Percentiles rank a stretch among this genome's conserved stretches.
phyloP scores from a whole-genome alignment of 2,113 vertebrate species.

The Callocephalon fimbriatum region DNA sequence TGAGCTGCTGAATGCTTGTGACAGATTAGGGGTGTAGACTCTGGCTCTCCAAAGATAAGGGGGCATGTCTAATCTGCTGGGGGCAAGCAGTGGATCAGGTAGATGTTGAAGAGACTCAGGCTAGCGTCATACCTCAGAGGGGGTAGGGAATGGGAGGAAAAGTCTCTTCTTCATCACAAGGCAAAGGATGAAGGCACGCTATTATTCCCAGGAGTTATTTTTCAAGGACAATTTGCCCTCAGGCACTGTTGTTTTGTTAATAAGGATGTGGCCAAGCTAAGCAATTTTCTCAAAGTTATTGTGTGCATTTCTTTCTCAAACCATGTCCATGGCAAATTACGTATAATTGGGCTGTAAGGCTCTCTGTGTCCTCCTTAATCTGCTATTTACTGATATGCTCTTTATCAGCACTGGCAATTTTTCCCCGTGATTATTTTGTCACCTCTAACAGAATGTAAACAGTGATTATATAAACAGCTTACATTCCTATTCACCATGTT shows the following conservation, averaged over 20 bases:
- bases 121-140: not conserved
- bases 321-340: slow-evolving; percentile 52
- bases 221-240: slow-evolving; percentile 47
- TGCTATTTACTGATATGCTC: slow-evolving; percentile 51
- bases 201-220: slow-evolving; percentile 6
- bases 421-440: slow-evolving; percentile 35
- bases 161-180: not conserved
- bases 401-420: slow-evolving; percentile 34
- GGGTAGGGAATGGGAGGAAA: not conserved
- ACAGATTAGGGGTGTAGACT: not conserved
- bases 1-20: not conserved
- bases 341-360: slow-evolving; percentile 48
- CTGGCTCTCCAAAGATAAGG: not conserved
- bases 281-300: slow-evolving; percentile 57
- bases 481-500: not conserved
- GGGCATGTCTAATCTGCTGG: not conserved
- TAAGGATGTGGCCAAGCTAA: slow-evolving; percentile 46
- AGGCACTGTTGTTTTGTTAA: slow-evolving; percentile 36
- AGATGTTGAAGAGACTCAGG: not conserved
- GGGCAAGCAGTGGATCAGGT: not conserved
- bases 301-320: slow-evolving; percentile 43
- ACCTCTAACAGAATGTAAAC: slow-evolving; percentile 52
- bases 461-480: slow-evolving; percentile 44
- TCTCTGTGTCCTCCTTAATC: slow-evolving; percentile 51
- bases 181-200: not conserved